These are phyloP conservation scores for Nerophis ophidion DNA, from an alignment of 2,113 vertebrate genomes.

Conservation along the genomic window DNA sequence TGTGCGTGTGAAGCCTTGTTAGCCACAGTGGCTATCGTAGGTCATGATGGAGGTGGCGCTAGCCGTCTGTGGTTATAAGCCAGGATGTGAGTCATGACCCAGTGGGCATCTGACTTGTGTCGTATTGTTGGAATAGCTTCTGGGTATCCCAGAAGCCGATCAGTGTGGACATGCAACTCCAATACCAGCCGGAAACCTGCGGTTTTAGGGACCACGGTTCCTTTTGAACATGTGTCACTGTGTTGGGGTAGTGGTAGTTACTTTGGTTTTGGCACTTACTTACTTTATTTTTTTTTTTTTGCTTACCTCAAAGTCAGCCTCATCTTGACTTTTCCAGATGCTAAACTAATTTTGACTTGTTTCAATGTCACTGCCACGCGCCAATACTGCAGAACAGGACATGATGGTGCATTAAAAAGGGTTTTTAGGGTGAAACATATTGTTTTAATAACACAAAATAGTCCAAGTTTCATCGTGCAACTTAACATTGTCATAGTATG, in stretches of 20 bases:
- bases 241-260: too few species aligned
- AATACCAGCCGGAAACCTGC: not conserved
- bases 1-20: conserved; percentile 1
- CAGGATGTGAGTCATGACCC: conserved; percentile 7
- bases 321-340: conserved; percentile 46
- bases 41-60: not conserved
- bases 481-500: not conserved
- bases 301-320: conserved; percentile 37
- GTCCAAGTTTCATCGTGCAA: not conserved
- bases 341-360: conserved; percentile 54
- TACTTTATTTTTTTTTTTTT: conserved; percentile 16
- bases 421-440: conserved; percentile 35
- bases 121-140: not conserved
- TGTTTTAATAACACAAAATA: conserved; percentile 46
- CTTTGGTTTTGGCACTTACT: not conserved
- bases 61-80: not conserved
- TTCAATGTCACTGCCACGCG: conserved; percentile 30
- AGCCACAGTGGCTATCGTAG: conserved; percentile 1
- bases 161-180: not conserved
- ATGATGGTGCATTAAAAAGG: conserved; percentile 34
- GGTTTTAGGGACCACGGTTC: too few species aligned
- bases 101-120: not conserved
- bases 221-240: too few species aligned
- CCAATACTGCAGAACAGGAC: conserved; percentile 40
- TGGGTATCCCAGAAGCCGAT: not conserved